Evolutionary conservation across 2,888 invertebrate species (phyloP).

Genomic region (Spilosoma lubricipeda): DNA sequence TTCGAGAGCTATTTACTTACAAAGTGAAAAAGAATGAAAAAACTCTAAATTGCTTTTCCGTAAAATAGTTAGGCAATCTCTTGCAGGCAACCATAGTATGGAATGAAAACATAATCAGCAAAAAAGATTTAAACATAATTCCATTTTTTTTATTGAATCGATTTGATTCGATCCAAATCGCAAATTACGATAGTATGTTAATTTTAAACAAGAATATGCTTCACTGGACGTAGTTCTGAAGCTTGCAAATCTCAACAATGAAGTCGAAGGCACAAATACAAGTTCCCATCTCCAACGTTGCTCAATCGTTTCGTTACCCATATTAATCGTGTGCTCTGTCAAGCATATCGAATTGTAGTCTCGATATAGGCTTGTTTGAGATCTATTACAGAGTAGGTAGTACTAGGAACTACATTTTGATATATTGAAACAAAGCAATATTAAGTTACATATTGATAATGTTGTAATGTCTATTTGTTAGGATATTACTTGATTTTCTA

Average conservation of each 20-base stretch:
- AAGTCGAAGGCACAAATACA: constrained; percentile 8
- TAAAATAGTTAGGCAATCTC: no score
- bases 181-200: background rate
- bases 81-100: no score
- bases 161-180: background rate
- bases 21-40: no score
- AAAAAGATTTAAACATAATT: no score
- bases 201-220: background rate
- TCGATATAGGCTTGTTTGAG: constrained; percentile 30
- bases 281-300: background rate
- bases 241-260: background rate
- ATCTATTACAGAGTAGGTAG: constrained; percentile 15
- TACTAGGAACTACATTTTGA: constrained; percentile 6
- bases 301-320: constrained; percentile 20
- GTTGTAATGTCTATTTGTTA: background rate
- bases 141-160: no score
- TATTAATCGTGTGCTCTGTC: constrained; percentile 47
- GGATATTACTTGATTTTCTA: background rate
- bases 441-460: background rate
- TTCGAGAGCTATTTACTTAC: no score
- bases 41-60: no score
- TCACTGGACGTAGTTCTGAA: background rate
- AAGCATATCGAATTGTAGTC: constrained; percentile 40
- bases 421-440: constrained; percentile 3
- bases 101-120: no score